Evolutionary conservation across 2,797 vertebrate species (phyloP).

Genomic region (Paramormyrops hopkinsi): DNA sequence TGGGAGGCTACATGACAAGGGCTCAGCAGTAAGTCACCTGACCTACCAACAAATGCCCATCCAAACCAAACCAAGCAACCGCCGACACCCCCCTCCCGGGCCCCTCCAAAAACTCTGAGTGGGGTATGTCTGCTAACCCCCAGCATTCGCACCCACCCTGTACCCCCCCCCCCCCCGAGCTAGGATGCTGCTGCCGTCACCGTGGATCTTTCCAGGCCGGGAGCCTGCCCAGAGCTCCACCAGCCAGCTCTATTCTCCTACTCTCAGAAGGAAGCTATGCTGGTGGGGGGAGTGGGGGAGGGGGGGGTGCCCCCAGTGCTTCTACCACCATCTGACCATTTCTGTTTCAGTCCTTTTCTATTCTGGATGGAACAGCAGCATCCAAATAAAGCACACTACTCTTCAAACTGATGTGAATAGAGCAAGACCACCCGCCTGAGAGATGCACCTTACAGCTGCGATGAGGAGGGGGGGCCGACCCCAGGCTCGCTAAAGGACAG

Average conservation of each 20-base stretch:
- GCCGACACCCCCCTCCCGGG: neutral
- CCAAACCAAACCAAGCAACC: neutral
- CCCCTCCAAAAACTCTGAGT: neutral
- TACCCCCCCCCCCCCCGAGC: neutral
- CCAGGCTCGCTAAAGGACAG: neutral
- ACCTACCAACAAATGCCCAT: neutral
- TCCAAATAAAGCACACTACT: neutral
- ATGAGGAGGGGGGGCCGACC: neutral
- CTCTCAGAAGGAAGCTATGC: neutral
- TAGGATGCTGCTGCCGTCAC: neutral
- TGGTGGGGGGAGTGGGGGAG: neutral
- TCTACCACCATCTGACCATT: neutral
- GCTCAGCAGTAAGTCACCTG: neutral
- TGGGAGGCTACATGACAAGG: neutral
- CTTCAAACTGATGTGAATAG: neutral
- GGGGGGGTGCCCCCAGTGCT: neutral
- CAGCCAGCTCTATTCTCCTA: neutral
- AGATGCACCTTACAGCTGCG: neutral
- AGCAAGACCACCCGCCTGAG: neutral
- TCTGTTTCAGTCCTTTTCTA: neutral
- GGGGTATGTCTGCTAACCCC: neutral
- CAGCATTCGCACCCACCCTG: neutral
- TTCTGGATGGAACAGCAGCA: neutral
- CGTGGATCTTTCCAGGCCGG: neutral
- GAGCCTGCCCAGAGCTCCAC: neutral